Conservation (phyloP, 2,797 vertebrate genomes). For the Phalloptychus januarius region DNA sequence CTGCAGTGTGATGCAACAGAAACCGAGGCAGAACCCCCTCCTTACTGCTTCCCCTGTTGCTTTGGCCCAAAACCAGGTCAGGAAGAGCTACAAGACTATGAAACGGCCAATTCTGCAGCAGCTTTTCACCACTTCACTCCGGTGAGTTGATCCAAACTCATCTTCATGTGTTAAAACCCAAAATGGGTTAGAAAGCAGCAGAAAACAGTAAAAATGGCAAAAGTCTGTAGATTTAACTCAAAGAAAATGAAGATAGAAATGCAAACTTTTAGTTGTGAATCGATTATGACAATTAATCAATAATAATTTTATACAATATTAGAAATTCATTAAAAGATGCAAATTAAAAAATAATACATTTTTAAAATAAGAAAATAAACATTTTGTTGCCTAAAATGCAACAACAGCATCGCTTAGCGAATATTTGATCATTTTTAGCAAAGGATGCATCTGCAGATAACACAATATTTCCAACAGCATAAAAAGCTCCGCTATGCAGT, state of each 20-base stretch:
- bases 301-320: too few relatives aligned
- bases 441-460: too few relatives aligned
- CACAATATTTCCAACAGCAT: too few relatives aligned
- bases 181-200: not conserved
- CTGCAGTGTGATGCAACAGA: slow-evolving; percentile 72
- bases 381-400: too few relatives aligned
- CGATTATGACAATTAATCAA: too few relatives aligned
- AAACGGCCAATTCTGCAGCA: slow-evolving; percentile 25
- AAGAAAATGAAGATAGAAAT: not conserved
- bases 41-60: slow-evolving; percentile 14
- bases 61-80: slow-evolving; percentile 33
- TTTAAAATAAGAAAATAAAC: too few relatives aligned
- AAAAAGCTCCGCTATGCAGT: too few relatives aligned
- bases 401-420: too few relatives aligned
- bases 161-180: not conserved
- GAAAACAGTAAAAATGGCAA: not conserved
- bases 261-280: not conserved
- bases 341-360: too few relatives aligned
- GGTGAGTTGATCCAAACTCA: not conserved
- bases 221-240: not conserved
- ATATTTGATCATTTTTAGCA: too few relatives aligned
- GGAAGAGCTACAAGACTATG: slow-evolving; percentile 32
- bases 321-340: too few relatives aligned
- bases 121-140: slow-evolving; percentile 2
- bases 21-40: slow-evolving; percentile 57